Base-by-base conservation (phyloP, 2,113 vertebrate species). In the Melanerpes aurifrons region DNA sequence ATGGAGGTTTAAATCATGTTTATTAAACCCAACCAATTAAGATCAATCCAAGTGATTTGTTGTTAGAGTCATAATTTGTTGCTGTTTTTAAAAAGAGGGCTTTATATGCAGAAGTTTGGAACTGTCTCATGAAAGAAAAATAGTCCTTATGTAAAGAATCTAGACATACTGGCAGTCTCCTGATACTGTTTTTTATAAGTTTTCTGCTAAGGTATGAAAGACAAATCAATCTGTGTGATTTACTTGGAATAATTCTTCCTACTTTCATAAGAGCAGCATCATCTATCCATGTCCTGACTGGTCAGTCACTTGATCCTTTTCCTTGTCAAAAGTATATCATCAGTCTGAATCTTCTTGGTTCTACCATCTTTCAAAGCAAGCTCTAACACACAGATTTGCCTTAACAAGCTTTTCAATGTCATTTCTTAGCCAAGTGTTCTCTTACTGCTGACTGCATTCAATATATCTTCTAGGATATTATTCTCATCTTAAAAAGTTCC, bases 321-420 rank as follows among this genome's bases (percentile, higher is more conserved):
- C 43, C 13, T 67, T 53, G 53, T 37, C 47, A 85, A 87, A 93
- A 63, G 3, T 66, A 57, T 37, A 64, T 79, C 1, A 77, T 80
- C 78, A 89, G 16, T 71, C 57, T 82, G n/a, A 92, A 66, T 77
- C 59, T 82, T 87, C 59, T 82, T 67, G 10, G 16, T 89, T 89
- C 67, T 1, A 1, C 8, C 19, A 31, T 93, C 92, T 90, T 94
- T 92, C 78, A 85, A 70, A 67, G 16, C 12, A 89, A 56, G 9
- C 15, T 87, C 35, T 83, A 77, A 70, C 7, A 29, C 7, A 56
- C 6, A 77, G 17, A 11, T 87, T 95, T 94, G 37, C 37, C 28
- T 77, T 82, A 82, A 94, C 59, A 87, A 79, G n/a, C 2, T 68
- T 96, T 92, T 76, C 50, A 53, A 86, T 77, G 64, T 85, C 4